These are phyloP conservation scores for Sibirionetta formosa DNA, from an alignment of 2,797 vertebrate genomes.

Conservation along the genomic window DNA sequence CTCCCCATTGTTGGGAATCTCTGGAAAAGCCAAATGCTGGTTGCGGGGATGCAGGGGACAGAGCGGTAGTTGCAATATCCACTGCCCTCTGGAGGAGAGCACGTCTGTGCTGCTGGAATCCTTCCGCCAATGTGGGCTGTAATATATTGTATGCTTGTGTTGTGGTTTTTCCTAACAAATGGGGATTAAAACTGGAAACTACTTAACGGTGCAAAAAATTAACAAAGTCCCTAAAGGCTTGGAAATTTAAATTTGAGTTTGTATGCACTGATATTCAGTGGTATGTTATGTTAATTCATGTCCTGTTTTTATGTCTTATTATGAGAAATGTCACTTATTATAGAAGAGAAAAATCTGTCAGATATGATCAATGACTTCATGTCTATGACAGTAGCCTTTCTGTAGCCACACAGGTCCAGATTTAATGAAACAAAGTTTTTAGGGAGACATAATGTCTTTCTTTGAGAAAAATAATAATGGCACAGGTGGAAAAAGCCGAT, in stretches of 20 bases:
- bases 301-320: constrained; percentile 38
- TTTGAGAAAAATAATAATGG: neutral
- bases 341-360: constrained; percentile 21
- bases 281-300: constrained; percentile 17
- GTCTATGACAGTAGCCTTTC: neutral
- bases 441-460: neutral
- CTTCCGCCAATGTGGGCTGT: fast-evolving
- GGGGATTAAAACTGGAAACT: constrained; percentile 47
- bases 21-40: constrained; percentile 34
- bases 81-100: constrained; percentile 12
- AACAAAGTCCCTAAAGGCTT: constrained; percentile 34
- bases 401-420: neutral
- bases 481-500: neutral
- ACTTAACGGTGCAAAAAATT: constrained; percentile 67
- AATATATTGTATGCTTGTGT: neutral
- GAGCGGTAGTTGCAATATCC: neutral
- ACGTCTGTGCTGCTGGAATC: neutral
- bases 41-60: neutral
- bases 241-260: constrained; percentile 56
- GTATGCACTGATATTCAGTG: constrained; percentile 14
- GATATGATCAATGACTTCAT: neutral
- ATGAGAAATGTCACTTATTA: constrained; percentile 44
- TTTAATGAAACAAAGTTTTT: neutral
- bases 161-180: constrained; percentile 46
- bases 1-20: neutral